Base-by-base conservation (phyloP, 2,797 vertebrate species). In the Schizothorax lantsangensis region DNA sequence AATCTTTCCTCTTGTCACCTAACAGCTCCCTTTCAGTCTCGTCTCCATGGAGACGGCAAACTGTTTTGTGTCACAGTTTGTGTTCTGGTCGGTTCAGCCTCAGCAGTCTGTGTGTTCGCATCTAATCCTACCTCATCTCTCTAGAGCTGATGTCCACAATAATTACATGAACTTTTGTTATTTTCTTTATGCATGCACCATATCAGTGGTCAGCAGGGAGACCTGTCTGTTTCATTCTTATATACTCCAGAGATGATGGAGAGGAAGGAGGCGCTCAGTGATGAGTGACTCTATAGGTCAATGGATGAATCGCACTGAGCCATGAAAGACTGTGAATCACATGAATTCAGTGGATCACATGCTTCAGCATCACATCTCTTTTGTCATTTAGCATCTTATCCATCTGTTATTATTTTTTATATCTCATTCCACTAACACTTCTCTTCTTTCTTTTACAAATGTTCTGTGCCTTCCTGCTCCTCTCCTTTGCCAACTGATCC, bases 1-100 rank as follows among this genome's bases (percentile, higher is more conserved):
- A 75, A 88, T 88, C 78, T 85, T 69, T 81, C 17, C 69, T 81
- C 82, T 73, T 62, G 82, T 84, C 84, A 85, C 83, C 87, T 84
- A 71, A 77, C 62, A 88, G 66, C 84, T 78, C 15, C 52, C 54
- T 79, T 85, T 86, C 74, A 86, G 72, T 59, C 40, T 26, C 5
- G 59, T 86, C 73, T 78, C 87, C 84, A 69, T 72, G 83, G 87
- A 66, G 72, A 88, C 72, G 0, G 59, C 45, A 81, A 73, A 84
- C 77, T 83, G 73, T 45, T 86, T 83, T 66, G 75, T 62, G 69
- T 68, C 72, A 68, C 73, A 80, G 38, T 64, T 84, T 71, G 64
- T 79, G 74, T 78, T 86, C 66, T 72, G 52, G 40, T 73, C 4
- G 40, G 68, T 81, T 84, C 23, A 83, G 49, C 82, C n/a, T 75